Evolutionary conservation across 2,113 vertebrate genomes (phyloP).

Genomic region (Callipepla californica): DNA sequence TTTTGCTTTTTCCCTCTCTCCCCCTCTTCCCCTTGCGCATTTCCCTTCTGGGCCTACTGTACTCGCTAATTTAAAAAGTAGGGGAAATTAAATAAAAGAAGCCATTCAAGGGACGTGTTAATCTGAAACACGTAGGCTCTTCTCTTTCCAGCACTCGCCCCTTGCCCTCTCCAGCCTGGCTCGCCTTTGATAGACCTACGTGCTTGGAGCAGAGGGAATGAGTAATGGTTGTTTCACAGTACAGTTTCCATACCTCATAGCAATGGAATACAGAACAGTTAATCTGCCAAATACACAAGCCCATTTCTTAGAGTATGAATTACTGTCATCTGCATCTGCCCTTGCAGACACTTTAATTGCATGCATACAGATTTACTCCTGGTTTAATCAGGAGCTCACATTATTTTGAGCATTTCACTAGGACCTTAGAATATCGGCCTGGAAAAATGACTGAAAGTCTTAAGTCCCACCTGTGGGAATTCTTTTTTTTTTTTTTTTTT

Average conservation of each 20-base stretch:
- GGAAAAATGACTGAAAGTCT: not conserved
- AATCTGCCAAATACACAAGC: slow-evolving; percentile 79
- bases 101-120: slow-evolving; percentile 36
- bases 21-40: not conserved
- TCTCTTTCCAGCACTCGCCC: not conserved
- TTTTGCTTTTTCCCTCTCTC: slow-evolving; percentile 40
- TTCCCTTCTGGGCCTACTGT: slow-evolving; percentile 47
- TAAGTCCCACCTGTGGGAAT: slow-evolving; percentile 5
- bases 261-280: slow-evolving; percentile 78
- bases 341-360: slow-evolving; percentile 72
- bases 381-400: slow-evolving; percentile 47
- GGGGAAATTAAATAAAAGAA: slow-evolving; percentile 48
- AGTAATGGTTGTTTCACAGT: slow-evolving; percentile 74
- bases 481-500: not conserved
- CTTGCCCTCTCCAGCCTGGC: not conserved
- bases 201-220: slow-evolving; percentile 65
- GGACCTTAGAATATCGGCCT: slow-evolving; percentile 5
- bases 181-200: slow-evolving; percentile 46
- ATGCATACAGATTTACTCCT: slow-evolving; percentile 67
- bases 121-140: slow-evolving; percentile 34
- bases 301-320: slow-evolving; percentile 79
- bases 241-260: slow-evolving; percentile 83
- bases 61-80: slow-evolving; percentile 63
- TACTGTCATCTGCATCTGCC: slow-evolving; percentile 72
- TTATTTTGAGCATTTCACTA: slow-evolving; percentile 23